phyloP scores from a whole-genome alignment of 2,888 invertebrate genomes.

The Lochmaea crataegi region DNA sequence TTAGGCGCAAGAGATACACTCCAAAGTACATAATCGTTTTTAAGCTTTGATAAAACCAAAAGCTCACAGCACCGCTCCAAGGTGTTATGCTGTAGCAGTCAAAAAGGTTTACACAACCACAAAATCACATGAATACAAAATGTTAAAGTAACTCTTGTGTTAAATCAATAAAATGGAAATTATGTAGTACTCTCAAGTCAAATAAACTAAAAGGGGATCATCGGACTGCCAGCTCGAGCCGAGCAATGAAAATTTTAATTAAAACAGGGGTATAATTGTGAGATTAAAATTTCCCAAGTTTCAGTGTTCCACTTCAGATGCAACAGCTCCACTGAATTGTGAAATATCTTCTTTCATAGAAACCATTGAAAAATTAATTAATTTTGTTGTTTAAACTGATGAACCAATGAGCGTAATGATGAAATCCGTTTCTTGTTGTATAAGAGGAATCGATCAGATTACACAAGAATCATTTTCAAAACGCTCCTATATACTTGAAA shows the following conservation, averaged over 20 bases:
- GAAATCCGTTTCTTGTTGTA: conserved; percentile 2
- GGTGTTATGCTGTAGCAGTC: not conserved
- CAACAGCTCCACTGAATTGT: conserved; percentile 28
- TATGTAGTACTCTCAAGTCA: not conserved
- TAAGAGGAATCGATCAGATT: not conserved
- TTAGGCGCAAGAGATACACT: too few species aligned
- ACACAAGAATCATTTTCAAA: not conserved
- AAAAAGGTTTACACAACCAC: not conserved
- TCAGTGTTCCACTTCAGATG: conserved; percentile 27
- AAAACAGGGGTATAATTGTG: conserved; percentile 32
- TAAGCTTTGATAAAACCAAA: not conserved
- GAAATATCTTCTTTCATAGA: conserved; percentile 33
- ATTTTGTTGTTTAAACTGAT: conserved; percentile 33
- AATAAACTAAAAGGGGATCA: conserved; percentile 21
- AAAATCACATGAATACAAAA: not conserved
- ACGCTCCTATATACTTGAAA: not conserved
- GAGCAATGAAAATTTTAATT: conserved; percentile 30
- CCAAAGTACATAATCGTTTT: not conserved
- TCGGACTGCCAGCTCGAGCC: not conserved
- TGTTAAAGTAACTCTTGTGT: not conserved
- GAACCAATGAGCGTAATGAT: conserved; percentile 7
- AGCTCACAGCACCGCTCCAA: not conserved
- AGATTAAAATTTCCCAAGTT: conserved; percentile 32
- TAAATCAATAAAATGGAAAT: conserved; percentile 3
- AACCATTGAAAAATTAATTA: conserved; percentile 37